Conservation (phyloP, 2,113 vertebrate species). For the Mohoua ochrocephala region DNA sequence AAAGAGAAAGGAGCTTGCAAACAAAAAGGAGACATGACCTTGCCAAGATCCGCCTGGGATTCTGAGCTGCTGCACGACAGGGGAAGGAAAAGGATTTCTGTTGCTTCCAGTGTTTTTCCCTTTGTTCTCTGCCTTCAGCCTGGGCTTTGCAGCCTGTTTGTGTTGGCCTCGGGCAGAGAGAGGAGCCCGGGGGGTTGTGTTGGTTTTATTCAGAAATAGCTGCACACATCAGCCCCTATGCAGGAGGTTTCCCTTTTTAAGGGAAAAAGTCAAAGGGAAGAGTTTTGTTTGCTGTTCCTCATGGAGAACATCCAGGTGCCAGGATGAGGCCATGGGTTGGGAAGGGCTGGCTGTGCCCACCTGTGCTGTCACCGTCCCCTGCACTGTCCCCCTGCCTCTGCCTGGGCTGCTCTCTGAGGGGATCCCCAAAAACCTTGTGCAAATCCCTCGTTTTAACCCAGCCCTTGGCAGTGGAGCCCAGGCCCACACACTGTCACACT, state of each 20-base stretch:
- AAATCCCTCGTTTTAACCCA: not conserved
- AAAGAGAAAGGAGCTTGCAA: not conserved
- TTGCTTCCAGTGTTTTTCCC: not conserved
- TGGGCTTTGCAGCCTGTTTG: not conserved
- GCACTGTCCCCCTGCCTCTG: too few species aligned
- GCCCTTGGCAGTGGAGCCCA: not conserved
- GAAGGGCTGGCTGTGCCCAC: not conserved
- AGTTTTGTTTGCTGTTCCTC: not conserved
- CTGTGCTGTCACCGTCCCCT: not conserved
- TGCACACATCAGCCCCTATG: not conserved
- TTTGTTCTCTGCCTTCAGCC: not conserved
- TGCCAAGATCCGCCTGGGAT: not conserved
- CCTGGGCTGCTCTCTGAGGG: rapidly evolving
- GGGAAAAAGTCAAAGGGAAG: not conserved
- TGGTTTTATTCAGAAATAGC: not conserved
- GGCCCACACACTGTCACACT: not conserved
- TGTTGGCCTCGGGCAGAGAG: not conserved
- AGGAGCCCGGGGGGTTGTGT: not conserved
- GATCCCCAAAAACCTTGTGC: not conserved
- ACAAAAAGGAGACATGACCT: not conserved
- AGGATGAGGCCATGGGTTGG: not conserved
- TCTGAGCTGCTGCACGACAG: rapidly evolving
- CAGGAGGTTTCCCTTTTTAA: not conserved
- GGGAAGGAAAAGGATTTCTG: not conserved
- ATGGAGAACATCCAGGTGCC: rapidly evolving